Conservation (phyloP, 2,888 invertebrate species). For the Clistopyga incitator region DNA sequence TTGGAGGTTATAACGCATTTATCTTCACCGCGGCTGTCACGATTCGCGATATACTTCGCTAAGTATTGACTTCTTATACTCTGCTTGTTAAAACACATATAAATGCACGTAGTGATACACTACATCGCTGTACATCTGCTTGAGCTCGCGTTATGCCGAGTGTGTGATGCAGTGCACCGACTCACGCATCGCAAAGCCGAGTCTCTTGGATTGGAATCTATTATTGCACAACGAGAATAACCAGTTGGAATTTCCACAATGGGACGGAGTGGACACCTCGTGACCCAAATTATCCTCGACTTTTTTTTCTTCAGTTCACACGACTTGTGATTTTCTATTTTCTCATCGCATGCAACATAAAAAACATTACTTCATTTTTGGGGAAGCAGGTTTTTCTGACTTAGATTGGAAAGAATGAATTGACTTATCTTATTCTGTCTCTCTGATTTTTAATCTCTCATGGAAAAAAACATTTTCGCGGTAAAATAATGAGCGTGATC, state of each 20-base stretch:
- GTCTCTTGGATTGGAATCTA: not conserved
- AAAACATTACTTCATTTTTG: too few relatives aligned
- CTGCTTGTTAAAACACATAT: not conserved
- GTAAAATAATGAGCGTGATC: too few relatives aligned
- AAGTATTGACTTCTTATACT: not conserved
- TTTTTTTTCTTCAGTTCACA: not conserved
- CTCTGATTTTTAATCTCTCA: too few relatives aligned
- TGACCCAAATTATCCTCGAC: not conserved
- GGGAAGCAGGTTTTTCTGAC: too few relatives aligned
- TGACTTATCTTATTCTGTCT: too few relatives aligned
- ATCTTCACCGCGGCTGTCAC: not conserved
- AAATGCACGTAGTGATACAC: not conserved
- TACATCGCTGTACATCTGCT: not conserved
- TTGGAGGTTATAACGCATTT: not conserved
- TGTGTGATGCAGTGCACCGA: not conserved
- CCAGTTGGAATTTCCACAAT: slow-evolving; percentile 5
- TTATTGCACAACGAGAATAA: slow-evolving; percentile 21
- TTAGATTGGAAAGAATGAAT: too few relatives aligned
- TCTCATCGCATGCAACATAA: too few relatives aligned
- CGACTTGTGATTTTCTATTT: not conserved
- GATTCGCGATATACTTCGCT: slow-evolving; percentile 4
- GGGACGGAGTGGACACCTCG: not conserved
- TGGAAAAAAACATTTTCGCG: too few relatives aligned
- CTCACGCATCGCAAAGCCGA: not conserved
- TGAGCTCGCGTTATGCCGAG: not conserved